phyloP scores from a whole-genome alignment of 2,113 vertebrate species.

The Zosterops japonicus region DNA sequence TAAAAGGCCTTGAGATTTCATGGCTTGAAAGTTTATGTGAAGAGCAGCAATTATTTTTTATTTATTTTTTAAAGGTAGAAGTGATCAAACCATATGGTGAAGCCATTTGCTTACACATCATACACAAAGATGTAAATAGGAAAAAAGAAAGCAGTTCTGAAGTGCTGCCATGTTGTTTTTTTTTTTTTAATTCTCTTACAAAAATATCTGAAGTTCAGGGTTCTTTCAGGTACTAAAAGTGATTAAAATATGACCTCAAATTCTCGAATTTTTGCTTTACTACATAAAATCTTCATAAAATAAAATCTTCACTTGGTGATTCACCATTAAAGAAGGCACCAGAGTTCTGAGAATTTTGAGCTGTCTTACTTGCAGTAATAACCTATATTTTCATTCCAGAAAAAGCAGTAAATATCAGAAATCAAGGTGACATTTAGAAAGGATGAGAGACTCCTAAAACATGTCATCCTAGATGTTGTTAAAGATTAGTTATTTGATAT shows the following conservation, averaged over 20 bases:
- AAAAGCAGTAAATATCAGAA: background rate
- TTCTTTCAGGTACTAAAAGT: background rate
- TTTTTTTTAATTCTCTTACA: background rate
- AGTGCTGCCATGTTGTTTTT: background rate
- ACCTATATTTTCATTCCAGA: background rate
- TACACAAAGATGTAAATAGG: background rate
- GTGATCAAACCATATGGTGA: background rate
- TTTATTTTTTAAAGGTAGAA: background rate
- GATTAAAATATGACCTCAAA: background rate
- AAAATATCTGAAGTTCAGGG: background rate
- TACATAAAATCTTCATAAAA: background rate
- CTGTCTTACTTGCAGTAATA: background rate
- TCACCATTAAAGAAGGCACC: background rate
- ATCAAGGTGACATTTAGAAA: background rate
- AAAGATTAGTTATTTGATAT: background rate
- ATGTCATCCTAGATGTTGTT: background rate
- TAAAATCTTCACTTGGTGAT: background rate
- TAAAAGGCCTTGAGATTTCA: background rate
- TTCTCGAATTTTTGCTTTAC: background rate
- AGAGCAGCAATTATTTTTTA: background rate
- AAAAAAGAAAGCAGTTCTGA: background rate
- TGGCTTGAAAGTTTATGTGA: background rate
- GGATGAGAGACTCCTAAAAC: background rate
- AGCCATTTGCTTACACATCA: background rate
- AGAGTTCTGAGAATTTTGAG: background rate